phyloP scores from a whole-genome alignment of 2,797 vertebrate genomes.

The Pseudochaenichthys georgianus region DNA sequence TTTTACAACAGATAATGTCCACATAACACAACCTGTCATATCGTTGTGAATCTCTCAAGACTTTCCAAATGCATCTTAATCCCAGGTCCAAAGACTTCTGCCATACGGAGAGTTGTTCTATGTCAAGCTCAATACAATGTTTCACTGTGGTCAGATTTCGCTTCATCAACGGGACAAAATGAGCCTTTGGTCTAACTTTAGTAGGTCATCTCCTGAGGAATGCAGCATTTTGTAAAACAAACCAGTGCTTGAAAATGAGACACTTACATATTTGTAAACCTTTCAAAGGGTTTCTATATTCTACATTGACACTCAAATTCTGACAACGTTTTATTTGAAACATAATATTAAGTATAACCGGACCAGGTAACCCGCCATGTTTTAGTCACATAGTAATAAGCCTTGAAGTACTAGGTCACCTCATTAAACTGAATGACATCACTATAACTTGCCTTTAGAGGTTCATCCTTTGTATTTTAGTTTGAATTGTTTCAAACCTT shows the following conservation, averaged over 20 bases:
- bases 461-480: too few species aligned
- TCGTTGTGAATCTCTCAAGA: slow-evolving; percentile 4
- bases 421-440: too few species aligned
- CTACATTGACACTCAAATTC: background rate
- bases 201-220: background rate
- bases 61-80: background rate
- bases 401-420: too few species aligned
- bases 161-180: slow-evolving; percentile 33
- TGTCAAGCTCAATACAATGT: slow-evolving; percentile 11
- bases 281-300: background rate
- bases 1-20: slow-evolving; percentile 18
- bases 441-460: too few species aligned
- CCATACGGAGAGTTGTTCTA: slow-evolving; percentile 3
- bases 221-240: slow-evolving; percentile 4
- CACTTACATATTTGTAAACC: slow-evolving; percentile 1
- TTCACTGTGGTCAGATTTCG: slow-evolving; percentile 21
- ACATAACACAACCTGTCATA: slow-evolving; percentile 11
- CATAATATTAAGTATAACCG: background rate
- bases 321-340: slow-evolving; percentile 1
- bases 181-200: slow-evolving; percentile 22
- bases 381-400: too few species aligned
- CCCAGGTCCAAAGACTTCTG: background rate
- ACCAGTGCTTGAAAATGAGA: slow-evolving; percentile 1
- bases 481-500: too few species aligned
- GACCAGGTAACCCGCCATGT: too few species aligned